These are phyloP conservation scores for Drosophila rufa DNA, from an alignment of 1,140 invertebrate genomes.

Conservation along the genomic window DNA sequence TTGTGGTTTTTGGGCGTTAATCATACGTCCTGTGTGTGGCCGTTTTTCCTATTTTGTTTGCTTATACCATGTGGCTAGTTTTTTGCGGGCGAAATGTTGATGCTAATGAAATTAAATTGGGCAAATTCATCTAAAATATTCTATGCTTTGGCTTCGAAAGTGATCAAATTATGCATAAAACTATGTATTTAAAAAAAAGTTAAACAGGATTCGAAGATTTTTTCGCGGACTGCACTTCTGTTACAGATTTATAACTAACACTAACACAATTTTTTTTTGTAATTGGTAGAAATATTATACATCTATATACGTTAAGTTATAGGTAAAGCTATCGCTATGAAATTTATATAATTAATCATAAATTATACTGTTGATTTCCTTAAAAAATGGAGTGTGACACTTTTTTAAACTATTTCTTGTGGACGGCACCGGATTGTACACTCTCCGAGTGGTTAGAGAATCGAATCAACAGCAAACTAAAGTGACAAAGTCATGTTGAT, in stretches of 20 bases:
- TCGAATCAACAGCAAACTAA: background rate
- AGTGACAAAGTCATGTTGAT: slow-evolving; percentile 60
- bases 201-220: too few species aligned
- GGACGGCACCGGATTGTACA: slow-evolving; percentile 1
- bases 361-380: too few species aligned
- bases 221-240: too few species aligned
- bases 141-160: background rate
- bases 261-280: too few species aligned
- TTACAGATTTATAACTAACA: background rate
- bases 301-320: too few species aligned
- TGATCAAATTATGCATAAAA: background rate
- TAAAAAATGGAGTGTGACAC: background rate
- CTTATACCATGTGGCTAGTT: slow-evolving; percentile 46
- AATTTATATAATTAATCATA: too few species aligned
- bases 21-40: slow-evolving; percentile 60
- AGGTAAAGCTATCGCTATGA: too few species aligned
- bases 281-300: background rate
- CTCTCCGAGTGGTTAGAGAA: slow-evolving; percentile 2
- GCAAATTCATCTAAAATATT: slow-evolving; percentile 4
- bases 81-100: slow-evolving; percentile 32
- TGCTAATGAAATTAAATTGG: slow-evolving; percentile 44
- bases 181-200: too few species aligned
- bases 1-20: slow-evolving; percentile 70
- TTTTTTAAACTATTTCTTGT: too few species aligned
- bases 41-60: slow-evolving; percentile 2